Evolutionary conservation across 2,888 invertebrate species (phyloP), one percentile per base, ranked within the genome.

Genomic region (Julus scanicus): DNA sequence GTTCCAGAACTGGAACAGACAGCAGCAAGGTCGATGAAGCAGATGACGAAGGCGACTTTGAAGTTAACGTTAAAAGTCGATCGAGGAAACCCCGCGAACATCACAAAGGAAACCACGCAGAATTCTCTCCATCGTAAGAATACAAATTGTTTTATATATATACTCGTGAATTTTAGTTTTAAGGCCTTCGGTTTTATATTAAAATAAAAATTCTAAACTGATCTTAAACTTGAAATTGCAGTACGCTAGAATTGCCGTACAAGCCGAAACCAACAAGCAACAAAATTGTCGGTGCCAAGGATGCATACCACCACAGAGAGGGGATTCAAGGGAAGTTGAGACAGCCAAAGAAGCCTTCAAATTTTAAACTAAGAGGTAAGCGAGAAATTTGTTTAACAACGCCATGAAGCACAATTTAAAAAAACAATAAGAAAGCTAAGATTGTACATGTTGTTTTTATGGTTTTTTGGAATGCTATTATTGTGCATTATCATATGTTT

Each of bases 211-310:
- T 53, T 3, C 4, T 15, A 15, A 53, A 57, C n/a, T 57, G 20
- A 63, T 20, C 11, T 40, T 71, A 20, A 37, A 37, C 80, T 39
- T 80, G 13, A n/a, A 57, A 20, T 87, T 87, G 5, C 89, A 91
- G 91, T 86, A 90, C 91, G 11, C 90, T 92, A 57, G 92, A 92
- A 89, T 90, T 92, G 88, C 92, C 92, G 5, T 92, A 92, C 90
- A 92, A 90, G 84, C 89, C 90, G 9, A 91, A 91, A 37, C 80
- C 80, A 9, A 37, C 80, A 39, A 80, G 13, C 37, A 80, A 15
- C 80, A 80, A 37, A 80, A 80, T 80, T 13, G 4, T 37, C 80
- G 39, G 37, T 80, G 80, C 37, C 80, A 80, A 80, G 80, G 80
- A 80, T 80, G 13, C 37, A 15, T 13, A 13, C 80, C 39, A 80